A percentile compares a stretch with the other conserved stretches of the same genome.
phyloP scores from a whole-genome alignment of 1,140 invertebrate species.

The Aethina tumida region DNA sequence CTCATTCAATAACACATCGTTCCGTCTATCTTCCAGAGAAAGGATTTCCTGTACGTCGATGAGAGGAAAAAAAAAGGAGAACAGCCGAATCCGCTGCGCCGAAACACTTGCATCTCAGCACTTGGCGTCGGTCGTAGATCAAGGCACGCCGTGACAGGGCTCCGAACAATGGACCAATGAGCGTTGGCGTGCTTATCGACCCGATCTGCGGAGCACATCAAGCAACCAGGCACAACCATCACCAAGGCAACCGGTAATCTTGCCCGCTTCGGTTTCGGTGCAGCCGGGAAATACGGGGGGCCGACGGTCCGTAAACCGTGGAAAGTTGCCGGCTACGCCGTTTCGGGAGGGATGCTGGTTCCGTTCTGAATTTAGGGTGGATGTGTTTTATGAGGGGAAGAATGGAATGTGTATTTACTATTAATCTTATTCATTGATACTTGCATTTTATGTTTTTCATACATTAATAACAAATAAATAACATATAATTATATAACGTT shows the following conservation, averaged over 20 bases:
- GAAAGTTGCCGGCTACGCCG: too few relatives aligned
- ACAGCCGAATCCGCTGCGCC: background rate
- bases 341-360: background rate
- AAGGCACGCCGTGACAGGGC: conserved; percentile 19
- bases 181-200: conserved; percentile 19
- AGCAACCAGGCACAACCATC: conserved; percentile 13
- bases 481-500: too few relatives aligned
- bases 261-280: background rate
- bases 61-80: background rate
- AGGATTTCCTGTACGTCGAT: background rate
- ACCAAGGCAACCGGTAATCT: conserved; percentile 21
- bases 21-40: conserved; percentile 5
- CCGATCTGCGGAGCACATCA: conserved; percentile 8
- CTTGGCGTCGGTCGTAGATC: conserved; percentile 4
- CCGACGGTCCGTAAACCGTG: too few relatives aligned
- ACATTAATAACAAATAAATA: too few relatives aligned
- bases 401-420: too few relatives aligned
- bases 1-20: background rate
- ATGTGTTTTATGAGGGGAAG: too few relatives aligned
- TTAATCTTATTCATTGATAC: too few relatives aligned
- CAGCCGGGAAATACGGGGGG: too few relatives aligned
- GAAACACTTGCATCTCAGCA: conserved; percentile 3
- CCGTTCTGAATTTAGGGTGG: too few relatives aligned
- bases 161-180: conserved; percentile 21
- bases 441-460: too few relatives aligned